Percentiles rank a stretch among this genome's conserved stretches.
Evolutionary conservation across 1,140 invertebrate species (phyloP).

Genomic region (Saccostrea echinata): DNA sequence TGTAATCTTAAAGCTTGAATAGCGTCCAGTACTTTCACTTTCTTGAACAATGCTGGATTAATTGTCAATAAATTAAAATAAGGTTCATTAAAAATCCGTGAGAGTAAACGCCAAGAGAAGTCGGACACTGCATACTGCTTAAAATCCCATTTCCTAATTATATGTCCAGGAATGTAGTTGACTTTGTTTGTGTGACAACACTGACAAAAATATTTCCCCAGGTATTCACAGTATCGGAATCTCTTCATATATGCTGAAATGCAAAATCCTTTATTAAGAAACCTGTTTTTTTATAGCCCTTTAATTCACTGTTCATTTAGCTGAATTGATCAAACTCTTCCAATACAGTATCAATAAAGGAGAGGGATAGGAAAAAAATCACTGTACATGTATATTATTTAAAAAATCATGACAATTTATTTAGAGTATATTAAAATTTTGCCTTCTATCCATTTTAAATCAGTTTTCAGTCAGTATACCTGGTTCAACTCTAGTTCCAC

Average conservation of each 20-base stretch:
- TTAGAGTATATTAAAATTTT: too few species aligned
- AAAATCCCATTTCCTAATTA: slow-evolving; percentile 89
- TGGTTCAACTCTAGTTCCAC: slow-evolving; percentile 88
- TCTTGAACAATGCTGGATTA: slow-evolving; percentile 85
- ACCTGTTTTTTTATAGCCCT: too few species aligned
- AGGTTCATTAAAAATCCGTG: slow-evolving; percentile 89
- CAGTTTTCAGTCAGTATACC: slow-evolving; percentile 63
- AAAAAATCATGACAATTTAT: too few species aligned
- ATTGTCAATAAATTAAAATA: slow-evolving; percentile 86
- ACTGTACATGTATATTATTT: too few species aligned
- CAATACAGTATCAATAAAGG: too few species aligned
- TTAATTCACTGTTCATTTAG: too few species aligned
- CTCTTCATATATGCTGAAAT: slow-evolving; percentile 85
- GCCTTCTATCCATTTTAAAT: not conserved
- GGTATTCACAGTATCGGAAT: slow-evolving; percentile 88
- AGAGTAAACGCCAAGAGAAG: slow-evolving; percentile 89
- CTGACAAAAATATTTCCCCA: slow-evolving; percentile 93
- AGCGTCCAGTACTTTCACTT: slow-evolving; percentile 84
- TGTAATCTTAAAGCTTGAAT: slow-evolving; percentile 84
- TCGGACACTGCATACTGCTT: slow-evolving; percentile 88
- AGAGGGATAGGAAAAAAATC: too few species aligned
- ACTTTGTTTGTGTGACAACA: slow-evolving; percentile 91
- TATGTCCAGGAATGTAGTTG: slow-evolving; percentile 88
- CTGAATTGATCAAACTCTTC: too few species aligned
- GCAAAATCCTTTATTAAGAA: not conserved